Conservation (phyloP, 2,113 vertebrate genomes). For the Zootoca vivipara region DNA sequence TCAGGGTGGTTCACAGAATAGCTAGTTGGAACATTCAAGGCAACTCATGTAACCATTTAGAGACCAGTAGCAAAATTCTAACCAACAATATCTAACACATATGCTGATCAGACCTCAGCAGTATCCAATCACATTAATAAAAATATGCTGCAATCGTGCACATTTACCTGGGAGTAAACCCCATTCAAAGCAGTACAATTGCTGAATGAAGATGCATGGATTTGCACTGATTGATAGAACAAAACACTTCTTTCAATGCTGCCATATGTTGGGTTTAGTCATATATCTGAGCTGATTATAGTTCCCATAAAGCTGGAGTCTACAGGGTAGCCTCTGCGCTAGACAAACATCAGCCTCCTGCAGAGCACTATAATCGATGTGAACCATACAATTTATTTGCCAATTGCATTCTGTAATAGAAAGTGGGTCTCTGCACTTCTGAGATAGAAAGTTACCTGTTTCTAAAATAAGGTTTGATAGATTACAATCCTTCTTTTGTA, state of each 20-base stretch:
- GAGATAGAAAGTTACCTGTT: not conserved
- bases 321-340: not conserved
- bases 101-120: not conserved
- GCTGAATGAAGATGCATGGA: not conserved
- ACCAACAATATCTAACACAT: not conserved
- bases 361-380: not conserved
- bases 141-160: too few species aligned
- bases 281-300: not conserved
- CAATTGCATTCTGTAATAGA: not conserved
- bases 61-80: not conserved
- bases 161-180: not conserved
- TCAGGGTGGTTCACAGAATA: too few species aligned
- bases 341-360: not conserved
- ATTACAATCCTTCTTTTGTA: conserved; percentile 9
- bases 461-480: not conserved
- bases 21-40: not conserved
- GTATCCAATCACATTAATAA: not conserved
- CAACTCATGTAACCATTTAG: not conserved
- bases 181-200: not conserved
- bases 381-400: not conserved
- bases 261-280: not conserved
- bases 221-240: not conserved
- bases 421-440: not conserved
- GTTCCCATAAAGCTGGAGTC: not conserved
- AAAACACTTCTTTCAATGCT: not conserved